Percentiles rank a stretch among this genome's conserved stretches.
These are phyloP conservation scores for Opisthograptis luteolata DNA, from an alignment of 2,888 invertebrate species.

Conservation along the genomic window DNA sequence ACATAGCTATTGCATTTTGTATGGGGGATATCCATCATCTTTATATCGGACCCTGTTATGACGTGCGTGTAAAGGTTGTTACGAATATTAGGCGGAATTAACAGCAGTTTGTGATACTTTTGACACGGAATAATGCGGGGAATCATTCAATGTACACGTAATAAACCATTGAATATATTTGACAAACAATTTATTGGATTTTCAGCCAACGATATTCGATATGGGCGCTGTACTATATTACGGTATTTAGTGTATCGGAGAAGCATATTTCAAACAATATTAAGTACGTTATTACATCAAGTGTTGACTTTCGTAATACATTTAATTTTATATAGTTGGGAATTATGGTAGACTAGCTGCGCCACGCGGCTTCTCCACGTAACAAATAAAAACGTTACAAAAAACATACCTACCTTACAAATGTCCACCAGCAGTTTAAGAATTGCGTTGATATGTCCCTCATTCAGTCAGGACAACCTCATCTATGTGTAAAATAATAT, in stretches of 20 bases:
- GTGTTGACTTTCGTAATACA: too few relatives aligned
- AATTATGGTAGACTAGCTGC: too few relatives aligned
- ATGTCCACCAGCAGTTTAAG: too few relatives aligned
- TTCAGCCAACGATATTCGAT: conserved; percentile 5
- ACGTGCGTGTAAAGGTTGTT: conserved; percentile 74
- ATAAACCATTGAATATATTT: conserved; percentile 34
- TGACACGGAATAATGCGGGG: conserved; percentile 69
- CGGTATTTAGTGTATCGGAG: background rate
- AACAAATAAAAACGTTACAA: too few relatives aligned
- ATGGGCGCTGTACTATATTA: background rate
- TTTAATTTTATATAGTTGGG: too few relatives aligned
- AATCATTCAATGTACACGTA: conserved; percentile 56
- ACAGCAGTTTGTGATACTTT: conserved; percentile 78
- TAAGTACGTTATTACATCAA: too few relatives aligned
- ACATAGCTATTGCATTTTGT: conserved; percentile 64
- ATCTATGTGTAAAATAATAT: too few relatives aligned
- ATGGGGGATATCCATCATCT: conserved; percentile 77
- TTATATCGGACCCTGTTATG: conserved; percentile 72
- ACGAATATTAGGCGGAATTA: conserved; percentile 79
- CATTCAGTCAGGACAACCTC: too few relatives aligned
- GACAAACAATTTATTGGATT: conserved; percentile 19
- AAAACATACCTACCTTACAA: too few relatives aligned
- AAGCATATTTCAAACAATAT: too few relatives aligned
- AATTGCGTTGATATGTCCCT: too few relatives aligned
- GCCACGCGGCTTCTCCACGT: too few relatives aligned